Percentiles rank a stretch among this genome's conserved stretches.
These are phyloP conservation scores for Porites evermanni DNA, from an alignment of 92 coral and sea anemone species.

Conservation along the genomic window DNA sequence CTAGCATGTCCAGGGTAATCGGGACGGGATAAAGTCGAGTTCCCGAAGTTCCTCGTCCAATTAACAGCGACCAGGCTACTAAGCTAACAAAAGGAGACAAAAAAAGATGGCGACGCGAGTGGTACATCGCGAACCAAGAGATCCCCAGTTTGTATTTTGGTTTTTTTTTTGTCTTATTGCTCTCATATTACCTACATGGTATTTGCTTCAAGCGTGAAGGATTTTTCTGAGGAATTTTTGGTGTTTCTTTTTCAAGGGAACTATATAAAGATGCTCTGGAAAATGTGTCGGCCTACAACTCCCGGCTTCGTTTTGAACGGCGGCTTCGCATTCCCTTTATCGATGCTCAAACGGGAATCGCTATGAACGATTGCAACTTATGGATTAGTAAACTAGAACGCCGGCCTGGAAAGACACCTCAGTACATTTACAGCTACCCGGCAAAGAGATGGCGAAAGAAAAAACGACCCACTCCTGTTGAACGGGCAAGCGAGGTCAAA, in stretches of 20 bases:
- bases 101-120: constrained; percentile 85
- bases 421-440: constrained; percentile 93
- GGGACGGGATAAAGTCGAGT: too few species aligned
- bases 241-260: constrained; percentile 61
- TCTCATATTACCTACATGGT: too few species aligned
- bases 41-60: too few species aligned
- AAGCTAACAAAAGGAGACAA: background rate
- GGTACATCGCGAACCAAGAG: constrained; percentile 63
- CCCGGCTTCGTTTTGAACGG: constrained; percentile 91
- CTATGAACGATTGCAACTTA: constrained; percentile 91
- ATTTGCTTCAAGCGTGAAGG: background rate
- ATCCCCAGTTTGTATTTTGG: constrained; percentile 54
- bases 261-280: constrained; percentile 94
- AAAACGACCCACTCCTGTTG: constrained; percentile 65
- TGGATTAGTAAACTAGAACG: constrained; percentile 94
- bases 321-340: constrained; percentile 93
- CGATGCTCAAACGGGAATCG: constrained; percentile 98
- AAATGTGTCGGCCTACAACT: constrained; percentile 92
- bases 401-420: constrained; percentile 82
- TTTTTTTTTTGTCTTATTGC: background rate
- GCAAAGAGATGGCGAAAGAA: constrained; percentile 93
- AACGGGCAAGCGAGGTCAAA: constrained; percentile 56
- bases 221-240: background rate
- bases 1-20: too few species aligned
- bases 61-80: constrained; percentile 4